phyloP scores from a whole-genome alignment of 2,113 vertebrate genomes.

The Ptilonorhynchus violaceus region DNA sequence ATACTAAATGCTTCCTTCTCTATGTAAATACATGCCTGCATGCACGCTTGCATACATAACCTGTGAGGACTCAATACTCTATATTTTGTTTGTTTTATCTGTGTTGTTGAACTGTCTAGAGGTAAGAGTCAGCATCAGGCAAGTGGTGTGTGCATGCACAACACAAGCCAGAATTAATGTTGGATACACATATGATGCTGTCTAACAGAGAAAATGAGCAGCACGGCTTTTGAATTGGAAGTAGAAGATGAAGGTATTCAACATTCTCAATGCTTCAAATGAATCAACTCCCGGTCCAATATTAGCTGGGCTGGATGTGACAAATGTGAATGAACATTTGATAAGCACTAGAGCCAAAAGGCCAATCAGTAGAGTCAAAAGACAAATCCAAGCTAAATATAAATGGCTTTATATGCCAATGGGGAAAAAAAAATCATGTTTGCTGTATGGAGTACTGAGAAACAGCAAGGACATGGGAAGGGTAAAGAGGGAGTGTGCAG shows the following conservation, averaged over 20 bases:
- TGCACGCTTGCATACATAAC: not conserved
- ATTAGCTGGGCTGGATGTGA: not conserved
- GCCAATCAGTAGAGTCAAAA: not conserved
- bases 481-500: not conserved
- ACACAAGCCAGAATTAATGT: not conserved
- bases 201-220: not conserved
- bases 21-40: not conserved
- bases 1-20: not conserved
- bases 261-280: not conserved
- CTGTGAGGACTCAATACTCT: not conserved
- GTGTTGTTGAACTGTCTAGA: not conserved
- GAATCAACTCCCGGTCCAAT: not conserved
- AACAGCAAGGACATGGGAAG: not conserved
- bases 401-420: not conserved
- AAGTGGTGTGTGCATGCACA: not conserved
- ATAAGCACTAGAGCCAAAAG: not conserved
- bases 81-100: not conserved
- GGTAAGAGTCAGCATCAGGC: not conserved
- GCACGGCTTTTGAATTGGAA: not conserved
- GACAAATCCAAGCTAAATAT: not conserved
- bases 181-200: rapidly evolving
- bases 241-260: not conserved
- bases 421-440: not conserved
- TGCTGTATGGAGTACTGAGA: not conserved
- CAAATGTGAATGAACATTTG: not conserved